Conservation (phyloP, 1,140 invertebrate genomes). For the Piezodorus guildinii region DNA sequence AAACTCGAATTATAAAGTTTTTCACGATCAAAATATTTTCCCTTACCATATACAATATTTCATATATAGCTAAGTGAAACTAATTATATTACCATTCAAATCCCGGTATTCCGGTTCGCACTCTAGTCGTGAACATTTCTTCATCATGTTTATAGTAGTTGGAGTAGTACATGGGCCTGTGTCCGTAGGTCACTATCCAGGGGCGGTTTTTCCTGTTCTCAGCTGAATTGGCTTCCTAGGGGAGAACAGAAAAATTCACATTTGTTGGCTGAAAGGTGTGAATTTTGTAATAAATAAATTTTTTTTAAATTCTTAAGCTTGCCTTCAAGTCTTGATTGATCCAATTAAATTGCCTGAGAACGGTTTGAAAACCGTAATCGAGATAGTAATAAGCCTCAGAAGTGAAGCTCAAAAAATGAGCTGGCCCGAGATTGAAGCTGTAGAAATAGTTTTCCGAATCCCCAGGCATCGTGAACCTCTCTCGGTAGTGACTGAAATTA, state of each 20-base stretch:
- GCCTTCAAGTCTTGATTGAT: slow-evolving; percentile 63
- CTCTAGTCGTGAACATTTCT: slow-evolving; percentile 57
- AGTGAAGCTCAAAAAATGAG: slow-evolving; percentile 82
- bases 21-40: too few relatives aligned
- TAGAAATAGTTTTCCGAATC: slow-evolving; percentile 64
- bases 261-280: too few relatives aligned
- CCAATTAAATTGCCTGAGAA: slow-evolving; percentile 83
- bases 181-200: slow-evolving; percentile 90
- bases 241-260: slow-evolving; percentile 1
- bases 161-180: slow-evolving; percentile 95
- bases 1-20: too few relatives aligned
- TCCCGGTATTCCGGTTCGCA: slow-evolving; percentile 60
- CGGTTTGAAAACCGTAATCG: slow-evolving; percentile 70
- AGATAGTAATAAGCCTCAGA: slow-evolving; percentile 93
- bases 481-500: slow-evolving; percentile 76
- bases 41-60: too few relatives aligned
- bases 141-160: slow-evolving; percentile 80
- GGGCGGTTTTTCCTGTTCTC: slow-evolving; percentile 55
- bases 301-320: too few relatives aligned
- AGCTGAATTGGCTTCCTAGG: slow-evolving; percentile 40
- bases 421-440: slow-evolving; percentile 83
- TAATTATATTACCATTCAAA: slow-evolving; percentile 37
- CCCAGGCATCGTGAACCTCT: slow-evolving; percentile 80
- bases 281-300: too few relatives aligned
- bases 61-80: too few relatives aligned